Base-by-base conservation (phyloP, 2,113 vertebrate species). In the Vanacampus margaritifer region DNA sequence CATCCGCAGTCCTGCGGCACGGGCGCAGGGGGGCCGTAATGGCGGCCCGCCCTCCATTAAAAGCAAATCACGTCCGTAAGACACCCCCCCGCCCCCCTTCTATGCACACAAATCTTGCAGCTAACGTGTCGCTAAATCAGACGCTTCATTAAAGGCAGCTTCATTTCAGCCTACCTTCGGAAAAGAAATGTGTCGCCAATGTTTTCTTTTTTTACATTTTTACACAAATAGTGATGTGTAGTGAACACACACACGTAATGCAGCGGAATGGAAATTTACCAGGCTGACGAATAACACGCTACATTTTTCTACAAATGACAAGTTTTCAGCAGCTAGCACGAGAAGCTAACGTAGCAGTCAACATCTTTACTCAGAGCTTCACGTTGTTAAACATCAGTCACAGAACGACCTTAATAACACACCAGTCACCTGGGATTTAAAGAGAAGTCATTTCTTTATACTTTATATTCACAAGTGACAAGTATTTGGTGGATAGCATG, bases 81-180 rank as follows among this genome's bases (percentile, higher is more conserved):
- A 21, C 17, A 19, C 17, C 43, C 16, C 16, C 43, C 16, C 3
- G 14, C 59, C 65, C 3, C 21, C 43, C 59, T 36, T 66, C 59
- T 65, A 17, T 64, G 61, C 48, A 58, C 26, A 58, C 65, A 72
- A 50, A 72, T 46, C 26, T 3, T 69, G 24, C 54, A 24, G 54
- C 54, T 56, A 56, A 56, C 23, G 0, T 67, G 68, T 77, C 74
- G 74, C 67, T 46, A 53, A 67, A 68, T 65, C 83, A 67, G 39
- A 63, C 39, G 2, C 64, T 64, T 72, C 69, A 82, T 87, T 88
- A 73, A 74, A 67, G 7, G 23, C 6, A 32, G n/a, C 67, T 74
- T 56, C 58, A 53, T 74, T 51, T 21, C 1, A 6, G 32, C 23
- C 51, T 26, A 12, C 23, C 23, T 24, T 24, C 4, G 23, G 2